Evolutionary conservation across 2,113 vertebrate species (phyloP).

Genomic region (Tyrannus savana): DNA sequence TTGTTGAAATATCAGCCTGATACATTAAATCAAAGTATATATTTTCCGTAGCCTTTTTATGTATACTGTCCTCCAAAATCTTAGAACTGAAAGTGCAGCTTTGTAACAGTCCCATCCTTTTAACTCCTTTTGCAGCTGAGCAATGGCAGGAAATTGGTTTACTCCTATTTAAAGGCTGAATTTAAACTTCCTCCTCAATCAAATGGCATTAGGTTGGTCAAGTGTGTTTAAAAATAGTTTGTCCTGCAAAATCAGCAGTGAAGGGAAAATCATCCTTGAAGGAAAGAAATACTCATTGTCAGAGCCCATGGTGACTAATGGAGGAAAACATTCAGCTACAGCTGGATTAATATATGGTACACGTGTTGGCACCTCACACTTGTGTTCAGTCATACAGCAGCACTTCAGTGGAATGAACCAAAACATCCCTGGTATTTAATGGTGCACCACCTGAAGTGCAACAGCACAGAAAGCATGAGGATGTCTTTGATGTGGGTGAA

Average conservation of each 20-base stretch:
- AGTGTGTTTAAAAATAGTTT: neutral
- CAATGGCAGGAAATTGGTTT: neutral
- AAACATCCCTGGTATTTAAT: neutral
- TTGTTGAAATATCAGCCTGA: neutral
- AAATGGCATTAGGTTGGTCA: neutral
- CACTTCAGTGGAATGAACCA: neutral
- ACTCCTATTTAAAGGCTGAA: neutral
- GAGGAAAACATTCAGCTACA: neutral
- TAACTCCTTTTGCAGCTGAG: neutral
- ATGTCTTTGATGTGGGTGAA: neutral
- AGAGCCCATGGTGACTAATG: neutral
- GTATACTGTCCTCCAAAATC: neutral
- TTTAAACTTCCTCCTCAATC: neutral
- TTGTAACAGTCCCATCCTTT: neutral
- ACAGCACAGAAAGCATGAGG: neutral
- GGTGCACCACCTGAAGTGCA: neutral
- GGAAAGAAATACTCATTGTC: neutral
- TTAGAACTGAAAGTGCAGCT: neutral
- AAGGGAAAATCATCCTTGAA: neutral
- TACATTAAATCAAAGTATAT: neutral
- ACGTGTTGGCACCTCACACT: neutral
- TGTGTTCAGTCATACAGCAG: neutral
- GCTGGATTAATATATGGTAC: neutral
- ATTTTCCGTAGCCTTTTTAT: neutral
- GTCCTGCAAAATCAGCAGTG: neutral